Evolutionary conservation across 1,140 invertebrate genomes (phyloP), one percentile per base, ranked within the genome.

Genomic region (Sitobion miscanthi): DNA sequence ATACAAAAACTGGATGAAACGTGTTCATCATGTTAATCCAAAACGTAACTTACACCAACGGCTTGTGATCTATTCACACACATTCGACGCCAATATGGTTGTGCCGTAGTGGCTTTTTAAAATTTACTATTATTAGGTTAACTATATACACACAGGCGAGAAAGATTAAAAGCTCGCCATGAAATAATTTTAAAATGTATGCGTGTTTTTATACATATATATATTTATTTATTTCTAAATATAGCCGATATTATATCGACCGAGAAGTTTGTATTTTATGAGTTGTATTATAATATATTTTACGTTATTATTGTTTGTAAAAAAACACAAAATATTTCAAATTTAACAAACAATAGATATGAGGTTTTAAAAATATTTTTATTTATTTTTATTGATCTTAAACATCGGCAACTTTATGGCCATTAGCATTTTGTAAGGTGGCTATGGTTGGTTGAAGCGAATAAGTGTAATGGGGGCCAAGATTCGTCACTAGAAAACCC

Each of bases 1-100:
- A 77, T 77, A 77, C 62, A n/a, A 77, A 77, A 77, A 77, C 30
- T 77, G 62, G 62, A 77, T 35, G n/a, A 77, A 77, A 77, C 62
- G 62, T 77, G 62, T 77, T 77, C n/a, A 17, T 77, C 62, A 77
- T 77, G 62, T n/a, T 77, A 77, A 77, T 77, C 62, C 14, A 3
- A 77, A 77, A 35, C 30, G 62, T 77, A 77, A 77, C 62, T 77
- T 77, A 77, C 30, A 77, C 62, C 62, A 17, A n/a, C n/a, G n/a
- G 57, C 30, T 25, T 62, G 11, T 17, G 30, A 77, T 77, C 30
- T n/a, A 77, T 77, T n/a, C 14, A 77, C 21, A 17, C 14, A 17
- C 30, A 30, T 62, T 30, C 11, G 57, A 62, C 9, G 57, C 9
- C 9, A 42, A 42, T 42, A 30, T 30, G 57, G 57, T 3, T 1